Evolutionary conservation across 2,797 vertebrate genomes (phyloP).

Genomic region (Novumbra hubbsi): DNA sequence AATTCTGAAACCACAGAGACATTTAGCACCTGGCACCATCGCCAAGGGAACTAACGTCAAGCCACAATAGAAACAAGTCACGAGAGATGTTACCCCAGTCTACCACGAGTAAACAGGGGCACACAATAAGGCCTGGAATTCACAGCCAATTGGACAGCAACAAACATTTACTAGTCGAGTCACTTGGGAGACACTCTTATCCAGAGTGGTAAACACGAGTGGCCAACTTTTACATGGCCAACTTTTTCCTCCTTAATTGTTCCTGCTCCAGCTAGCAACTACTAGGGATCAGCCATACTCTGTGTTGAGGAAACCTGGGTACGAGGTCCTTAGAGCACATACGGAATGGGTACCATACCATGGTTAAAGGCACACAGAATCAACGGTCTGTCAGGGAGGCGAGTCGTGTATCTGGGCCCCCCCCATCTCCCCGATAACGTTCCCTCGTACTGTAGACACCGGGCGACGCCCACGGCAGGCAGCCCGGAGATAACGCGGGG

Average conservation of each 20-base stretch:
- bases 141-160: no score
- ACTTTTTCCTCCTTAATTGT: no score
- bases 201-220: not conserved
- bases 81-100: not conserved
- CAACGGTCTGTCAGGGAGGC: not conserved
- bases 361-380: not conserved
- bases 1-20: not conserved
- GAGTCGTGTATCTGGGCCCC: not conserved
- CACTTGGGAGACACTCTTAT: no score
- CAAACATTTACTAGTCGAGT: no score
- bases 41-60: not conserved
- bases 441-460: conserved; percentile 5
- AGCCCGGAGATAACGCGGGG: conserved; percentile 35
- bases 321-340: no score
- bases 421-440: not conserved
- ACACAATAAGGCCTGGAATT: not conserved
- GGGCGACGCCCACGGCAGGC: conserved; percentile 38
- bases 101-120: not conserved
- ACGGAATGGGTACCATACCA: not conserved
- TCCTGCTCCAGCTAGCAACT: not conserved
- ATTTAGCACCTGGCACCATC: not conserved
- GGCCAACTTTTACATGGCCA: no score
- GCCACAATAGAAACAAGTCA: not conserved
- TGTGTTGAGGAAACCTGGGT: not conserved
- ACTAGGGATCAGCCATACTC: not conserved